Base-by-base conservation (phyloP, 1,140 invertebrate genomes). In the Aphaenogaster rudis region DNA sequence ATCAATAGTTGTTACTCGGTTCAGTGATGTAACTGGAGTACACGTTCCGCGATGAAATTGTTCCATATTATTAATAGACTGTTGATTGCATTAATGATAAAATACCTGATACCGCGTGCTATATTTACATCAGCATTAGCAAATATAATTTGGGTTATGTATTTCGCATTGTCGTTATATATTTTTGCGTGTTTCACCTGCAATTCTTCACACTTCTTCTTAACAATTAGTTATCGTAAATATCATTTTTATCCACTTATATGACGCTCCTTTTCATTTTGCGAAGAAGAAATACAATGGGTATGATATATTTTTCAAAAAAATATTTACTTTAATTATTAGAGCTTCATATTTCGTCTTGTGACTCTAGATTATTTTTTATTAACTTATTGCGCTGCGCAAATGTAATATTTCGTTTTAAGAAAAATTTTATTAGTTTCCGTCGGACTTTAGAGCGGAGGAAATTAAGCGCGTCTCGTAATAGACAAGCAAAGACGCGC, bases 1-100 rank as follows among this genome's bases (percentile, higher is more conserved):
- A 72, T 82, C 79, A 72, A 72, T 81, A 71, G 21, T 72, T 61
- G 59, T 78, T 81, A 82, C 39, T 39, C 6, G 17, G 9, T 79
- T 72, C 39, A 57, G 8, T 72, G 67, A 72, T 59, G 17, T 21
- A 72, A 48, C 67, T 28, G 66, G 28, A 45, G 42, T 81, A 15
- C 50, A 28, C 28, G 28, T 45, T 15, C 50, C 4, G 42, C 50
- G 36, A 82, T 63, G 71, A 76, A 85, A 85, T 74, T 74, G 52
- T 80, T 42, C n/a, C 28, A 42, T 52, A n/a, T 72, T 82, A 82
- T 82, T 72, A 72, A 82, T 57, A 59, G 39, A 59, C 39, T 59
- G 21, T 15, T 13, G 39, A 59, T 82, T 71, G 79, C 66, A 21
- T 59, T 82, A 72, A 72, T 72, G 21, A 82, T 72, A 45, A 72